Conservation (phyloP, 2,888 invertebrate species). For the Himalopsyche tibetana region DNA sequence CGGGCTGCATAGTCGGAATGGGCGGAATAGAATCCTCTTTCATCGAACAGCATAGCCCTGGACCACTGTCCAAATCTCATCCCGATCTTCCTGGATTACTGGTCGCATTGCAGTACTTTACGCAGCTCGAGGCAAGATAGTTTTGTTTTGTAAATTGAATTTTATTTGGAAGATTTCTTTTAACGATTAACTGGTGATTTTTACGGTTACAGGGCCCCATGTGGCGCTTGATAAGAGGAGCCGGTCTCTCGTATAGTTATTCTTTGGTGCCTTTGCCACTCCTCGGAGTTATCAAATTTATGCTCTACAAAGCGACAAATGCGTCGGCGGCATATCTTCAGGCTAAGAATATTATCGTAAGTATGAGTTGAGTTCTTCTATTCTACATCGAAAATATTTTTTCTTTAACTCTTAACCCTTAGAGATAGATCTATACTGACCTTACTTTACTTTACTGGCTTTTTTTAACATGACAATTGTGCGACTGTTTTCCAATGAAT, state of each 20-base stretch:
- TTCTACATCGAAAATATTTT: background rate
- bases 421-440: too few relatives aligned
- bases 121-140: conserved; percentile 84
- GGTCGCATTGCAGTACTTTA: conserved; percentile 90
- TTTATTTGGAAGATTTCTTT: background rate
- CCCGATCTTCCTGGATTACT: conserved; percentile 84
- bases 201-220: conserved; percentile 83
- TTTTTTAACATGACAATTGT: too few relatives aligned
- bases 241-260: conserved; percentile 90
- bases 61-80: conserved; percentile 80
- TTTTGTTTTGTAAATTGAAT: background rate
- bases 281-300: conserved; percentile 84
- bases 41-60: conserved; percentile 81
- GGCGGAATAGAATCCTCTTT: conserved; percentile 89
- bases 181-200: background rate
- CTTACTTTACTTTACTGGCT: too few relatives aligned
- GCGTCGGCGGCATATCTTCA: conserved; percentile 87
- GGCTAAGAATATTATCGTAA: conserved; percentile 84
- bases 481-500: too few relatives aligned
- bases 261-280: conserved; percentile 79
- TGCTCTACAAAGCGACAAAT: conserved; percentile 87
- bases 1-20: conserved; percentile 85
- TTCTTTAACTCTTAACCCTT: too few relatives aligned
- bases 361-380: conserved; percentile 62
- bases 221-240: conserved; percentile 92